Percentiles rank a stretch among this genome's conserved stretches.
Evolutionary conservation across 2,113 vertebrate genomes (phyloP).

Genomic region (Noctilio leporinus): DNA sequence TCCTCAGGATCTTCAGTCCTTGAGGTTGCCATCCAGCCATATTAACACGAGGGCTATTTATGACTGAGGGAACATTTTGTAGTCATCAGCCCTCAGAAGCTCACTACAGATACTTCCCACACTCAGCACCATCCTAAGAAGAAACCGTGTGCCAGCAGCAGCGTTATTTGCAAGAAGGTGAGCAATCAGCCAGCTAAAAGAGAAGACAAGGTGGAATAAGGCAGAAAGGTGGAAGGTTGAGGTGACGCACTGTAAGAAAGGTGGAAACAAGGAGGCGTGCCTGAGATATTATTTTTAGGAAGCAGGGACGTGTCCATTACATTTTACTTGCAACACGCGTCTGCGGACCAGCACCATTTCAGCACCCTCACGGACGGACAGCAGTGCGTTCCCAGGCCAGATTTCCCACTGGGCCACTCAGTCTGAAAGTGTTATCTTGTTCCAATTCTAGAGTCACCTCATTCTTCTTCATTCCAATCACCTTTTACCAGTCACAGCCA

Average conservation of each 20-base stretch:
- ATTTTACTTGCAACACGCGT: not conserved
- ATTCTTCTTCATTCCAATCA: not conserved
- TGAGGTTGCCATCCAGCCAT: not conserved
- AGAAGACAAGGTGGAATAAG: not conserved
- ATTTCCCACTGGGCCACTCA: not conserved
- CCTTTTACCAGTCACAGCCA: not conserved
- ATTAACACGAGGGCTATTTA: not conserved
- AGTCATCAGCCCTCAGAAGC: not conserved
- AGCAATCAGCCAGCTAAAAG: not conserved
- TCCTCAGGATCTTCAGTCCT: not conserved
- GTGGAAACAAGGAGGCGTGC: not conserved
- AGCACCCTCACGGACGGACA: conserved; percentile 33
- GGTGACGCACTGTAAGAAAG: conserved; percentile 3
- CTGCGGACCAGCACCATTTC: not conserved
- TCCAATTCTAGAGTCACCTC: not conserved
- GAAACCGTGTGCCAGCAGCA: not conserved
- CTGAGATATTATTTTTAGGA: not conserved
- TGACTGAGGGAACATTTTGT: not conserved
- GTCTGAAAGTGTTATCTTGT: not conserved
- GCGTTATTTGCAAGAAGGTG: not conserved
- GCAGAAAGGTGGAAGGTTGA: not conserved
- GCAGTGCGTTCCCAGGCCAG: not conserved
- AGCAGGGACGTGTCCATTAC: not conserved
- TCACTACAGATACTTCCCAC: not conserved
- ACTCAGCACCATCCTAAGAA: not conserved